These are phyloP conservation scores for Drosophila nigricruria DNA, from an alignment of 2,888 invertebrate species.

Conservation along the genomic window DNA sequence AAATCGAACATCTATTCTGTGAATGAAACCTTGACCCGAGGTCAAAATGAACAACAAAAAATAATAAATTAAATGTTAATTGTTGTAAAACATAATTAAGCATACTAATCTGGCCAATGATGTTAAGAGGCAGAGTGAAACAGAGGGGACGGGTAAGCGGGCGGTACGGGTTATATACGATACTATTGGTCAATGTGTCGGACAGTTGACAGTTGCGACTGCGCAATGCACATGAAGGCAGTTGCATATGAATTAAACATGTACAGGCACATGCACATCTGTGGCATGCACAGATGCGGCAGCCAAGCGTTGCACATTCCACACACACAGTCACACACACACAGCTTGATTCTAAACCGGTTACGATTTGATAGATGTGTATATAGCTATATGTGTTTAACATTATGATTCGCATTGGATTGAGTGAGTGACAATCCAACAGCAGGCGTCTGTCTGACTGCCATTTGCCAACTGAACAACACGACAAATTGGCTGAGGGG, in stretches of 20 bases:
- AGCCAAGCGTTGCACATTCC: constrained; percentile 28
- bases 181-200: constrained; percentile 19
- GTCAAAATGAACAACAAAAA: not conserved
- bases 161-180: not conserved
- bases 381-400: not conserved
- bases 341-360: constrained; percentile 17
- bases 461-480: constrained; percentile 1
- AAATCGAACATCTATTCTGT: constrained; percentile 11
- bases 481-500: constrained; percentile 9
- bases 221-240: constrained; percentile 16
- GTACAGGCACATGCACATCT: constrained; percentile 5
- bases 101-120: not conserved
- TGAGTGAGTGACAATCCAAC: constrained; percentile 13
- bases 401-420: constrained; percentile 16
- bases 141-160: not conserved
- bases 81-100: constrained; percentile 17
- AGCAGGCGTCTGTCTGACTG: constrained; percentile 8
- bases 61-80: constrained; percentile 11
- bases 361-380: constrained; percentile 16
- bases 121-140: not conserved
- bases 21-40: constrained; percentile 15
- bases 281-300: constrained; percentile 16
- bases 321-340: not conserved
- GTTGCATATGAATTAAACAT: constrained; percentile 35
- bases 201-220: constrained; percentile 28